These are phyloP conservation scores for Stegana nigrithorax DNA, from an alignment of 2,888 invertebrate genomes.

Conservation along the genomic window DNA sequence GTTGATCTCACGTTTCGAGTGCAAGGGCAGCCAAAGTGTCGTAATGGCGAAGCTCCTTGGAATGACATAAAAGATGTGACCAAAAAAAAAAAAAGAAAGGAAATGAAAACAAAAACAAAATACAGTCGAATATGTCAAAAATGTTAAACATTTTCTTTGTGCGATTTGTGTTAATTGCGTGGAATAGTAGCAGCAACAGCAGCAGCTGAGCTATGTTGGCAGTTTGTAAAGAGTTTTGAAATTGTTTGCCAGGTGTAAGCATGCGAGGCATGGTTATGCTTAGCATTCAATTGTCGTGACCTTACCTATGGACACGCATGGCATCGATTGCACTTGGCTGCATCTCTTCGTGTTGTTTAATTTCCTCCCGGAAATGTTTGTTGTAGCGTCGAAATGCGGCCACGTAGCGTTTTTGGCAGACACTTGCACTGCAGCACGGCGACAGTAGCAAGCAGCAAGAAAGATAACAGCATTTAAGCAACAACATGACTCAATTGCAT, in stretches of 20 bases:
- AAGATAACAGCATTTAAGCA: not conserved
- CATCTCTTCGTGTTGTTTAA: conserved; percentile 66
- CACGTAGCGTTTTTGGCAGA: conserved; percentile 64
- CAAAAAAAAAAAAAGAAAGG: not conserved
- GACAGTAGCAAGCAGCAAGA: not conserved
- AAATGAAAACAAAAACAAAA: conserved; percentile 14
- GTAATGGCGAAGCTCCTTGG: conserved; percentile 67
- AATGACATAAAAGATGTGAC: not conserved
- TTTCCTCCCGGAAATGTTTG: conserved; percentile 66
- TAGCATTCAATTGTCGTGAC: too few species aligned
- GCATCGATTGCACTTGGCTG: conserved; percentile 68
- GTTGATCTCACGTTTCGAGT: conserved; percentile 67
- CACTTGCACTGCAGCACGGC: conserved; percentile 49
- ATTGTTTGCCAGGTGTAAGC: too few species aligned
- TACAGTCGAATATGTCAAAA: conserved; percentile 32
- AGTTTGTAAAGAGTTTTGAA: not conserved
- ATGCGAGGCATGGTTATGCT: too few species aligned
- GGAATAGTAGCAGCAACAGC: not conserved
- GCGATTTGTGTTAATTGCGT: not conserved
- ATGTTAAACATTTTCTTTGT: conserved; percentile 19
- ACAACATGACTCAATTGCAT: conserved; percentile 48
- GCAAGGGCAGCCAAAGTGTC: conserved; percentile 67
- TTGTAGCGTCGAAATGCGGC: conserved; percentile 65
- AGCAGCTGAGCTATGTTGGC: conserved; percentile 2
- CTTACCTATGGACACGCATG: conserved; percentile 68